Percentiles rank a stretch among this genome's conserved stretches.
phyloP scores from a whole-genome alignment of 2,113 vertebrate genomes.

The Oxygymnocypris stewartii region DNA sequence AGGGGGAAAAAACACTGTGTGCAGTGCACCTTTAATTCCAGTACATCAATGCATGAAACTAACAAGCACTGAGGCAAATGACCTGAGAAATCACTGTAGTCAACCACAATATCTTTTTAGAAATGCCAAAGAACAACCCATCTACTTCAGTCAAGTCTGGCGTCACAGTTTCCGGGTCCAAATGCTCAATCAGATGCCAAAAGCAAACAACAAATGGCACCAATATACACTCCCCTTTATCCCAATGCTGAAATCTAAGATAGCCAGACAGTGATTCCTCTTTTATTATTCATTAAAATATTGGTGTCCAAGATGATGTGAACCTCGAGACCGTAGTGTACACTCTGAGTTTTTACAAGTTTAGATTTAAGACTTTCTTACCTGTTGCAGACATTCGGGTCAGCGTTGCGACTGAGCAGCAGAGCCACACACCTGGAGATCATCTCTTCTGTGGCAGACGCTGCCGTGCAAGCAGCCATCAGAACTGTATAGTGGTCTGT shows the following conservation, averaged over 20 bases:
- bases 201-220: neutral
- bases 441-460: slow-evolving; percentile 78
- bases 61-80: too few relatives aligned
- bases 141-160: too few relatives aligned
- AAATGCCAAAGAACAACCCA: neutral
- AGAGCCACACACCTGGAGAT: slow-evolving; percentile 85
- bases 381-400: slow-evolving; percentile 87
- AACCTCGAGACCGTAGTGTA: neutral
- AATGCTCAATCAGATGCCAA: neutral
- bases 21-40: too few relatives aligned
- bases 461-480: slow-evolving; percentile 85
- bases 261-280: neutral
- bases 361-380: slow-evolving; percentile 67
- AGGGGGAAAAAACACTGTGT: too few relatives aligned
- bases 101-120: neutral
- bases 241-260: too few relatives aligned
- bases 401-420: slow-evolving; percentile 88
- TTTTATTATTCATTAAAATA: neutral
- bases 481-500: slow-evolving; percentile 85
- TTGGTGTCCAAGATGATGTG: neutral
- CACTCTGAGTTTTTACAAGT: too few relatives aligned
- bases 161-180: too few relatives aligned
- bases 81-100: too few relatives aligned
- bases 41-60: too few relatives aligned
- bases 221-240: neutral